Percentiles rank a stretch among this genome's conserved stretches.
Conservation (phyloP, 2,888 invertebrate genomes). For the Yponomeuta malinellus region DNA sequence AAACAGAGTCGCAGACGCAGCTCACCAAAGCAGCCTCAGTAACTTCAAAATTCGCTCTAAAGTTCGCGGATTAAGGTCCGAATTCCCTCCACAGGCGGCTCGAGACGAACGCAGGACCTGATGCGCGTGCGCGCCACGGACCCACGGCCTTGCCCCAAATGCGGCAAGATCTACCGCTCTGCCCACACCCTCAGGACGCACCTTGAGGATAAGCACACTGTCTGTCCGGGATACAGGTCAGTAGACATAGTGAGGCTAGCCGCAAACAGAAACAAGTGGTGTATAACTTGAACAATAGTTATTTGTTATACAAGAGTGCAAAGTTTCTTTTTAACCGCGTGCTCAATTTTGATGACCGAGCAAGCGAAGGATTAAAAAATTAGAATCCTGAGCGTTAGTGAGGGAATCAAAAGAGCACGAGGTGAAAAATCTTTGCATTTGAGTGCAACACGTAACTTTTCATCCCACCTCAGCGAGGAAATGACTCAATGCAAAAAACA, state of each 20-base stretch:
- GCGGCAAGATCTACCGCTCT: constrained; percentile 93
- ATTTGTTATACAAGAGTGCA: too few species aligned
- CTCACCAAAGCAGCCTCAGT: background rate
- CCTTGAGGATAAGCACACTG: constrained; percentile 94
- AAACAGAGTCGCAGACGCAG: background rate
- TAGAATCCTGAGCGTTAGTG: too few species aligned
- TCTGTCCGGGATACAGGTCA: constrained; percentile 89
- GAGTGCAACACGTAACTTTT: too few species aligned
- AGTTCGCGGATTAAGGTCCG: background rate
- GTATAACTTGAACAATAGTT: too few species aligned
- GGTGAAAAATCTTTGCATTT: too few species aligned
- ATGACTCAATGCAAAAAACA: too few species aligned
- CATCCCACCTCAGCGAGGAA: too few species aligned
- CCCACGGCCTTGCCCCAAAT: constrained; percentile 93
- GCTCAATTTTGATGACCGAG: too few species aligned
- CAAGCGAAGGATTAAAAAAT: too few species aligned
- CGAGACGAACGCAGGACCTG: constrained; percentile 88
- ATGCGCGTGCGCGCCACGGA: constrained; percentile 92
- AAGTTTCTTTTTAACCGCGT: too few species aligned
- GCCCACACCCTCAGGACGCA: constrained; percentile 94
- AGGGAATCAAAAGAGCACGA: too few species aligned
- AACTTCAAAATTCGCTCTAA: background rate
- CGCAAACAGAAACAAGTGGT: too few species aligned
- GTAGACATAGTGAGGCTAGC: constrained; percentile 14
- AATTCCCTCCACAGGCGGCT: constrained; percentile 61